A percentile compares a stretch with the other conserved stretches of the same genome.
These are phyloP conservation scores for Staurois parvus DNA, from an alignment of 2,797 vertebrate species.

Conservation along the genomic window DNA sequence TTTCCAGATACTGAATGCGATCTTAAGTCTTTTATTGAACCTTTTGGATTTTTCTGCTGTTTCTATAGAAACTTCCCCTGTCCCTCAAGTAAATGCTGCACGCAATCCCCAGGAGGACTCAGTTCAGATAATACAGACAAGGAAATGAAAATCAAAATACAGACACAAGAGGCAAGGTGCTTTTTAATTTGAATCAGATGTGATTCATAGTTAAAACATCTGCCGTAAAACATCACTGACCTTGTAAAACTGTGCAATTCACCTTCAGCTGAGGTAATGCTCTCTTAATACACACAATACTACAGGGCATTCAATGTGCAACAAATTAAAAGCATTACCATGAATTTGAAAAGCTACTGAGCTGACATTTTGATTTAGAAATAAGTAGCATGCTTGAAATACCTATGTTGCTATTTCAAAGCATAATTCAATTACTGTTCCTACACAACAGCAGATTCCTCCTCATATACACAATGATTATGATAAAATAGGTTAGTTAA, in stretches of 20 bases:
- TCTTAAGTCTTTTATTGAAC: constrained; percentile 44
- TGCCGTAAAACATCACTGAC: constrained; percentile 56
- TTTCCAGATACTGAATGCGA: constrained; percentile 56
- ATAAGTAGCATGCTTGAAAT: constrained; percentile 37
- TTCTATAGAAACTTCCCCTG: constrained; percentile 54
- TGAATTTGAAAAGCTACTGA: constrained; percentile 43
- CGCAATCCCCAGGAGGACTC: constrained; percentile 35
- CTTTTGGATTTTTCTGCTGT: constrained; percentile 35
- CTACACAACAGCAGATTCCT: neutral
- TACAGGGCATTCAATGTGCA: constrained; percentile 41
- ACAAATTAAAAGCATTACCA: constrained; percentile 56
- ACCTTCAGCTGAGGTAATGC: constrained; percentile 56
- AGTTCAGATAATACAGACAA: constrained; percentile 50
- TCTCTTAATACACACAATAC: constrained; percentile 37
- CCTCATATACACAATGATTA: constrained; percentile 1
- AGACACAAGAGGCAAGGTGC: constrained; percentile 52
- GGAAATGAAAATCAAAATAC: constrained; percentile 55
- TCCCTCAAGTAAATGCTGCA: constrained; percentile 43
- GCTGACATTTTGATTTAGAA: constrained; percentile 47
- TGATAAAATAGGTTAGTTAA: constrained; percentile 27
- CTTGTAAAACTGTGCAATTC: constrained; percentile 56
- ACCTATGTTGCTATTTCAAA: constrained; percentile 23
- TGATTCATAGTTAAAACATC: constrained; percentile 59
- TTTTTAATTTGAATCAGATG: constrained; percentile 58
- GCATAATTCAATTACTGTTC: constrained; percentile 32